Base-by-base conservation (phyloP, 2,888 invertebrate genomes). In the Limnephilus auricula region DNA sequence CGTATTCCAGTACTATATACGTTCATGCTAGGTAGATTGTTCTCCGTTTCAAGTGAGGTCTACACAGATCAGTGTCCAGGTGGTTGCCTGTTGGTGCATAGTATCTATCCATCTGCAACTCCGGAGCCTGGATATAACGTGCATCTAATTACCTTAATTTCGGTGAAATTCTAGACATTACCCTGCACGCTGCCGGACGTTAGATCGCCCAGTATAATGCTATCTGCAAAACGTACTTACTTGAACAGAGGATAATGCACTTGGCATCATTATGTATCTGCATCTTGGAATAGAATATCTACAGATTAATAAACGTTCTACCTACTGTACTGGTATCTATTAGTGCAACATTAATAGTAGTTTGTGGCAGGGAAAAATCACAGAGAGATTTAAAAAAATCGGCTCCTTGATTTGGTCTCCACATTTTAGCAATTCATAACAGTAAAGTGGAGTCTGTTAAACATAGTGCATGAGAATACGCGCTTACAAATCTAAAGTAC, bases 81-180 rank as follows among this genome's bases (percentile, higher is more conserved):
- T 34, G 80, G 31, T 31, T 82, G 18, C n/a, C n/a, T 2, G 25
- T 65, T 65, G 65, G 25, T 65, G 25, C n/a, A 65, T 25, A 65
- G 25, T 65, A 65, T 65, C 65, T 65, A 65, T 65, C 65, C 65
- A n/a, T 18, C 50, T 50, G 18, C 65, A 25, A 9, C 65, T 25
- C 25, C n/a, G n/a, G 65, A 65, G 65, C 25, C 65, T 65, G 65
- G 65, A 65, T 65, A n/a, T 88, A 88, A 89, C 89, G 86, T 92
- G 91, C 91, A 90, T 91, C 89, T 91, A 92, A 92, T 92, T 92
- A 91, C 84, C 65, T 91, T 91, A 91, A 92, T 92, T 92, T 92
- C 85, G 89, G 79, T 85, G 91, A 92, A 92, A 92, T 92, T 91
- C 92, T 91, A 91, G 90, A 92, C 91, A 91, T 92, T 92, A 92